Percentiles rank a stretch among this genome's conserved stretches.
These are phyloP conservation scores for Zosterops hypoxanthus DNA, from an alignment of 2,113 vertebrate species.

Conservation along the genomic window DNA sequence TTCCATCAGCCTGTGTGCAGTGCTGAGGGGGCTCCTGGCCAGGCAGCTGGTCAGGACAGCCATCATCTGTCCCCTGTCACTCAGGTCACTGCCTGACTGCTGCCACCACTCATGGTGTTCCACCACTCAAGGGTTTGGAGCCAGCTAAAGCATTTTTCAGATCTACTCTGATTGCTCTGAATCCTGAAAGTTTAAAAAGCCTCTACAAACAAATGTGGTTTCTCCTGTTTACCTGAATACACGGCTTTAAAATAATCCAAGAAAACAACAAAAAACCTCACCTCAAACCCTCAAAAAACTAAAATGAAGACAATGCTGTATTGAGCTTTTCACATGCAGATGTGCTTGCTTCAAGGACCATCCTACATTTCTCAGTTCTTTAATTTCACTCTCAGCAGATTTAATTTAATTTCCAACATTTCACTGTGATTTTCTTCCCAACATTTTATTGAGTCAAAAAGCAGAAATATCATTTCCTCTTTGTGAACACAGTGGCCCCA, in stretches of 20 bases:
- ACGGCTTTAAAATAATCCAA: background rate
- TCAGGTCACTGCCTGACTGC: background rate
- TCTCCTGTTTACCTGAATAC: background rate
- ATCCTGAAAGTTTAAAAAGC: background rate
- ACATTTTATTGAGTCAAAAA: background rate
- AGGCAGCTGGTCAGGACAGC: rapidly evolving
- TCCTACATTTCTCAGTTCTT: background rate
- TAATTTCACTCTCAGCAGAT: background rate
- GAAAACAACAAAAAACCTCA: background rate
- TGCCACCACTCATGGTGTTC: rapidly evolving
- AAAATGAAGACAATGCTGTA: background rate
- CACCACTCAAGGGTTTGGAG: rapidly evolving
- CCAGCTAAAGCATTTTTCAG: background rate
- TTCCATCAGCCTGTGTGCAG: rapidly evolving
- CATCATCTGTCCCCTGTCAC: background rate
- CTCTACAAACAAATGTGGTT: background rate
- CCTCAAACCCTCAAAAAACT: background rate
- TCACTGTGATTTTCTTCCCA: background rate
- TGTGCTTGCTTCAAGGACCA: background rate
- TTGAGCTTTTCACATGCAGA: background rate
- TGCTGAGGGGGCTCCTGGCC: background rate
- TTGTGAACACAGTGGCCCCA: background rate
- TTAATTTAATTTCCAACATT: background rate
- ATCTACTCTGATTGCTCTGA: background rate
- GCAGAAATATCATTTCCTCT: background rate